Conservation (phyloP, 2,888 invertebrate genomes). For the Alcis repandata region DNA sequence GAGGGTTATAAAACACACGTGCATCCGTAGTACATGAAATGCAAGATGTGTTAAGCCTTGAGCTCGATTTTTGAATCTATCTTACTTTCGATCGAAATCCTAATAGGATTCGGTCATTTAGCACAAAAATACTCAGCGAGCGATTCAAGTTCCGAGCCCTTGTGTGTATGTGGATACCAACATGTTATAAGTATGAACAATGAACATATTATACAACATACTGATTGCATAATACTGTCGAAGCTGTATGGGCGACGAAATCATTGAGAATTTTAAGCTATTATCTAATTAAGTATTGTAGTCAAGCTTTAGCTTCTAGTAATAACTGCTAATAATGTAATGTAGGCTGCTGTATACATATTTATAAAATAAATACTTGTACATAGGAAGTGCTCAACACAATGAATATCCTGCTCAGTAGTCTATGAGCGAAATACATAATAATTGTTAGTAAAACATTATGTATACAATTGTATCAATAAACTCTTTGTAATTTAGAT, state of each 20-base stretch:
- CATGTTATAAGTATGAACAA: too few relatives aligned
- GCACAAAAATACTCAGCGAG: too few relatives aligned
- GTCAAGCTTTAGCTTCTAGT: constrained; percentile 17
- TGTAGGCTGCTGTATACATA: constrained; percentile 25
- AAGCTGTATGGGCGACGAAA: not conserved
- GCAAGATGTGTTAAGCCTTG: not conserved
- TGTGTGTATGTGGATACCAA: not conserved
- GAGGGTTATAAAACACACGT: constrained; percentile 1
- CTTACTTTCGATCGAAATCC: too few relatives aligned
- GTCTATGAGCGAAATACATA: constrained; percentile 11
- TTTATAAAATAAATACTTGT: constrained; percentile 20
- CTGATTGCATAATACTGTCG: constrained; percentile 3
- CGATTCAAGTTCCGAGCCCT: too few relatives aligned
- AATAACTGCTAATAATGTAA: constrained; percentile 17
- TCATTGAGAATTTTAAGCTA: not conserved
- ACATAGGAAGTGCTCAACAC: constrained; percentile 31
- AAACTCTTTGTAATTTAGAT: not conserved
- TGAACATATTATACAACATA: too few relatives aligned
- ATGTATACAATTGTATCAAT: not conserved
- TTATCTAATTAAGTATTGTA: constrained; percentile 9
- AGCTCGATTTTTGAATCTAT: too few relatives aligned
- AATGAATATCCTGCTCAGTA: constrained; percentile 28
- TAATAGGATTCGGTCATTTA: too few relatives aligned
- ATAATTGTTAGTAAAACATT: constrained; percentile 3
- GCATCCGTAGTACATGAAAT: not conserved